Conservation (phyloP, 2,113 vertebrate species). For the Ailuropoda melanoleuca region DNA sequence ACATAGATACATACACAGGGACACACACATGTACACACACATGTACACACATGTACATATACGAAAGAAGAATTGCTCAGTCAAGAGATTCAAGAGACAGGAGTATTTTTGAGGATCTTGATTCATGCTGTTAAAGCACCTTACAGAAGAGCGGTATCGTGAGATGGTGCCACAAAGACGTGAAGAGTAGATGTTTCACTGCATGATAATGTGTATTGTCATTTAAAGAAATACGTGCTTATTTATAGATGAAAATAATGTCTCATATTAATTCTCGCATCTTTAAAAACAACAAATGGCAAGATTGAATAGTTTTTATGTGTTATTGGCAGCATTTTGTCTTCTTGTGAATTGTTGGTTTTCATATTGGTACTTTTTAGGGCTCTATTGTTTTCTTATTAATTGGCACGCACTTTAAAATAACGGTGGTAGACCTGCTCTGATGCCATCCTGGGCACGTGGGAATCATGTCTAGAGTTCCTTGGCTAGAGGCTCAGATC, state of each 20-base stretch:
- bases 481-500: background rate
- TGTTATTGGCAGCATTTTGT: background rate
- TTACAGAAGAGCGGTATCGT: background rate
- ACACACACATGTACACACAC: too few relatives aligned
- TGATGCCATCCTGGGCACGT: background rate
- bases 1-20: accelerated
- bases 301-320: background rate
- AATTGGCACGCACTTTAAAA: background rate
- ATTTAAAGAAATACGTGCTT: background rate
- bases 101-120: background rate
- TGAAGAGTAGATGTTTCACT: background rate
- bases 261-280: background rate
- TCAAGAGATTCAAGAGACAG: background rate
- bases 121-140: background rate
- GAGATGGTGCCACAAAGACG: too few relatives aligned
- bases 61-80: background rate
- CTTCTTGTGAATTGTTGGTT: background rate
- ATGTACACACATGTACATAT: accelerated
- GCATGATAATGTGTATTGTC: background rate
- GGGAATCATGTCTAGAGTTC: background rate
- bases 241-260: background rate
- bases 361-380: background rate
- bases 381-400: background rate
- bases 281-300: background rate
- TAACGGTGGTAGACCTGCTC: background rate